Evolutionary conservation across 2,888 invertebrate genomes (phyloP).

Genomic region (Pseudeuparius sepicola): DNA sequence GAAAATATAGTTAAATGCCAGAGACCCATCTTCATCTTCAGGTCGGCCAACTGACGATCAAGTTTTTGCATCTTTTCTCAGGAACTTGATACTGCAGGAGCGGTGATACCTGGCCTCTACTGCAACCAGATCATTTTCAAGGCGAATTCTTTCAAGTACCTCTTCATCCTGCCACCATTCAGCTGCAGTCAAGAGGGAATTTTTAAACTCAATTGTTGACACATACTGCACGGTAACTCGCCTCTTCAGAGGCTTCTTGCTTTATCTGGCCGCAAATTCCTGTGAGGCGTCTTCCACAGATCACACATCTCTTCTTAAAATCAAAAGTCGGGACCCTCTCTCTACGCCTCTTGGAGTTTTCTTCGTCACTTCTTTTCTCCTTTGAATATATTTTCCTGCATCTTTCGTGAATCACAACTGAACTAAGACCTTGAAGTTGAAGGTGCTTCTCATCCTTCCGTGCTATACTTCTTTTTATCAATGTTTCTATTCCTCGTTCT

Average conservation of each 20-base stretch:
- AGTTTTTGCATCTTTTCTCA: slow-evolving; percentile 12
- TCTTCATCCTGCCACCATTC: slow-evolving; percentile 14
- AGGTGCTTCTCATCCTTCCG: too few relatives aligned
- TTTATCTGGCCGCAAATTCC: too few relatives aligned
- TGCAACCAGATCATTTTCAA: slow-evolving; percentile 13
- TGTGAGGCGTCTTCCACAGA: too few relatives aligned
- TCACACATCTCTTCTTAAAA: slow-evolving; percentile 15
- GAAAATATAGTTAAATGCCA: slow-evolving; percentile 12
- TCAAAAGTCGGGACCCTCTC: slow-evolving; percentile 11
- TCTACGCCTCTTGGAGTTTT: slow-evolving; percentile 12
- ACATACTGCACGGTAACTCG: too few relatives aligned
- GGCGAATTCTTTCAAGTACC: slow-evolving; percentile 12
- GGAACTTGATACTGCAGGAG: slow-evolving; percentile 10
- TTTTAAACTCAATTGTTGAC: slow-evolving; percentile 12
- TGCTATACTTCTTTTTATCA: too few relatives aligned
- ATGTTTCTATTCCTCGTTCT: too few relatives aligned
- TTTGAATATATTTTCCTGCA: too few relatives aligned
- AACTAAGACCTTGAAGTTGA: too few relatives aligned
- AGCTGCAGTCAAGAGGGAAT: slow-evolving; percentile 11
- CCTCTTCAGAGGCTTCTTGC: too few relatives aligned
- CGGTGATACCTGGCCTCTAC: slow-evolving; percentile 7
- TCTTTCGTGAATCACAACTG: too few relatives aligned
- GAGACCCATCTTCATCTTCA: slow-evolving; percentile 8
- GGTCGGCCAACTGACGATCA: too few relatives aligned
- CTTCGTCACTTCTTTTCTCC: too few relatives aligned